Base-by-base conservation (phyloP, 2,888 invertebrate species). In the Parelbella ahira region DNA sequence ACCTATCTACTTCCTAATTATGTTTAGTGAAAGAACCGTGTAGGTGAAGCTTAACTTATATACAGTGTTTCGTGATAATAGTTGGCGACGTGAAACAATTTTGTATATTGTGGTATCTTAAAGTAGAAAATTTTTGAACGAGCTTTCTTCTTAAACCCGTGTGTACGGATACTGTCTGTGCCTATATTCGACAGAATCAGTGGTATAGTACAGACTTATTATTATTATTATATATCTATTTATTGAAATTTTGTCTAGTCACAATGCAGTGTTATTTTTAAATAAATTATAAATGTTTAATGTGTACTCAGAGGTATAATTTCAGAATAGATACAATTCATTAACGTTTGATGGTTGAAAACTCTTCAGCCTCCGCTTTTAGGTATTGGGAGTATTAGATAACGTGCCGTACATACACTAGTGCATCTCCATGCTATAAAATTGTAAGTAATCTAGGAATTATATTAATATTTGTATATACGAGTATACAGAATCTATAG, bases 101-200 rank as follows among this genome's bases (percentile, higher is more conserved):
- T 10, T 38, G 30, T 24, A 30, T 18, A 30, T 10, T 8, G 7
- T 24, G 5, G 44, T 44, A 45, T 38, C 43, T 39, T 51, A 72
- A 61, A 61, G 72, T 84, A 82, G 82, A 67, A 65, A 70, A 74
- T 70, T 71, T 78, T 79, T 67, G 68, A 76, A 73, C 68, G 83
- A 84, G 86, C 86, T 86, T 82, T 82, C 72, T 71, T 78, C 78
- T 70, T 74, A 82, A 82, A 81, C 78, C 77, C 71, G 74, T 41
- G 79, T 84, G 80, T 81, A 59, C 53, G 53, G 53, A 51, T 48
- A 49, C 37, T 43, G 30, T 48, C 48, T 56, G 53, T 51, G 50
- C 51, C 37, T 48, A 44, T 43, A 36, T 43, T 63, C 49, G 52
- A 47, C 49, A 33, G 34, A 43, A 53, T 71, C 78, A 78, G 71